These are phyloP conservation scores for Trachemys scripta DNA, from an alignment of 2,113 vertebrate genomes.

Conservation along the genomic window DNA sequence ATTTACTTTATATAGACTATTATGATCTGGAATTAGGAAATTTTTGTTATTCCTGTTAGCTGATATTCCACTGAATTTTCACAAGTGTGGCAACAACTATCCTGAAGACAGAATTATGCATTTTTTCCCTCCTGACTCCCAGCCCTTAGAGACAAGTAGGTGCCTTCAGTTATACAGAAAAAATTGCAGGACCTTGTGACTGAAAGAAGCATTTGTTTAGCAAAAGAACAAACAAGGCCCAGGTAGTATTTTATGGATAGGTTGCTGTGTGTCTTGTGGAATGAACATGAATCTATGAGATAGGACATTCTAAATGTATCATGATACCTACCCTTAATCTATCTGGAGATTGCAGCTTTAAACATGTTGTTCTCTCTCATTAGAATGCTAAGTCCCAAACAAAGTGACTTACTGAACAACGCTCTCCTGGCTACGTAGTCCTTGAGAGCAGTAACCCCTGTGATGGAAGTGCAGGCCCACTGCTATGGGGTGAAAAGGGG, in stretches of 20 bases:
- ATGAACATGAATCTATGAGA: not conserved
- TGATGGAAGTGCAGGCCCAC: not conserved
- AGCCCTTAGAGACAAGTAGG: not conserved
- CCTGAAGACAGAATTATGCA: not conserved
- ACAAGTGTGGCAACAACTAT: not conserved
- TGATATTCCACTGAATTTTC: not conserved
- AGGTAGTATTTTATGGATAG: not conserved
- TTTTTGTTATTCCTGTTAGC: not conserved
- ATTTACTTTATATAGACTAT: rapidly evolving
- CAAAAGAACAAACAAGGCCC: not conserved
- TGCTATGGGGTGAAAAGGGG: conserved; percentile 31
- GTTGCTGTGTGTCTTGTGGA: not conserved
- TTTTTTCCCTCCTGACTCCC: not conserved
- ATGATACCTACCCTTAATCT: not conserved
- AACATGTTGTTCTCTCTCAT: not conserved
- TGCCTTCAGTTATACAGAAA: not conserved
- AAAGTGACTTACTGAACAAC: not conserved
- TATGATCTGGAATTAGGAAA: rapidly evolving
- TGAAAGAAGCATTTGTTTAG: not conserved
- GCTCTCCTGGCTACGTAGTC: not conserved
- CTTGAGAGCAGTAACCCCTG: rapidly evolving
- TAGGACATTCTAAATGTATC: not conserved
- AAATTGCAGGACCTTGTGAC: not conserved
- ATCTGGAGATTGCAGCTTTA: not conserved
- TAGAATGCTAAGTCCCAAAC: not conserved